Base-by-base conservation (phyloP, 2,888 invertebrate species). In the Acheta domesticus region DNA sequence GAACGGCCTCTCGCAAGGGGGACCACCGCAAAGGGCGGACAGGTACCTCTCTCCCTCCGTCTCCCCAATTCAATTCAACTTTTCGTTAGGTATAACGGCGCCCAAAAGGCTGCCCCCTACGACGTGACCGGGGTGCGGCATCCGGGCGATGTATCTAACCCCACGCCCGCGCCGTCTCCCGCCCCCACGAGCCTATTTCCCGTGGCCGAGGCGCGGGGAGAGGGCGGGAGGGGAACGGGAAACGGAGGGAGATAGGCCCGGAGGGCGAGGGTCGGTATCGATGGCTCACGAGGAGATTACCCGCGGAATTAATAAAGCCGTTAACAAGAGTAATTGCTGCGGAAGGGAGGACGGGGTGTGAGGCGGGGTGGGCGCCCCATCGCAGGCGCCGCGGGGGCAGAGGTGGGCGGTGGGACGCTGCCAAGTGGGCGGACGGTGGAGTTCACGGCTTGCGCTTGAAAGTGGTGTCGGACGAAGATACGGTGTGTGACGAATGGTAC, bases 61-160 rank as follows among this genome's bases (percentile, higher is more conserved):
- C 62, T 62, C 62, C 62, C 62, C 16, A 62, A 62, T 62, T 62
- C 62, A 62, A 62, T 62, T 62, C 62, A 62, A 62, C 62, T 62
- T 62, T 62, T 62, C 62, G 62, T 62, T 62, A 62, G 62, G 62
- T 62, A 62, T 62, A 62, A 62, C 62, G 62, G 62, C 62, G 62
- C 62, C 62, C 62, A 62, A 62, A 62, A 62, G 62, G 62, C 62
- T 19, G 62, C 16, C 62, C 16, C 4, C 4, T n/a, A 62, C 16
- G 62, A 62, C 62, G 62, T 62, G 62, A 62, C 62, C 62, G 14
- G 62, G n/a, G 62, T 62, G 62, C 62, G 62, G 62, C 16, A 62
- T 62, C 62, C 62, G 62, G n/a, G 62, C 62, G n/a, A 62, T 62
- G n/a, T 62, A 62, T 62, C 62, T 62, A 19, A n/a, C 62, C 36